These are phyloP conservation scores for Thunnus thynnus DNA, from an alignment of 2,113 vertebrate genomes.

Conservation along the genomic window DNA sequence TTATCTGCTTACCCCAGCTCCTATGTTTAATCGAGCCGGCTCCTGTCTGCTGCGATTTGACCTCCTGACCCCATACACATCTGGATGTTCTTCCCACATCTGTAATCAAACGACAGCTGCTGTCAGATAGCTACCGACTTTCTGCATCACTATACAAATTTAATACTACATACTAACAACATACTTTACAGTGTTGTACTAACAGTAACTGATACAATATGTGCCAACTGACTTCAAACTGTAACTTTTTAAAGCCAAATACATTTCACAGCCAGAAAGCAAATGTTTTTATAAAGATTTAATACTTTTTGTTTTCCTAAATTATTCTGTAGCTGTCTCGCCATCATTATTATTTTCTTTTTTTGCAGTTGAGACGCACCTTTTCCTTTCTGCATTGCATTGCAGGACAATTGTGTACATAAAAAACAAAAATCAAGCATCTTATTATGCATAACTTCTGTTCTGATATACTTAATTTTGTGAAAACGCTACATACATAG, in stretches of 20 bases:
- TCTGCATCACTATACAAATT: neutral
- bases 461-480: neutral
- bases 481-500: neutral
- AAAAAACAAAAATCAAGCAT: too few relatives aligned
- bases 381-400: too few relatives aligned
- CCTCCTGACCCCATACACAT: constrained; percentile 97
- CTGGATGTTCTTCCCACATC: constrained; percentile 99
- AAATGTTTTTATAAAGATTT: too few relatives aligned
- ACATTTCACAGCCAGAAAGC: too few relatives aligned
- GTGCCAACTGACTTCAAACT: neutral
- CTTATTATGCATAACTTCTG: neutral
- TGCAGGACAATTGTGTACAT: too few relatives aligned
- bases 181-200: too few relatives aligned
- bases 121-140: neutral
- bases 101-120: constrained; percentile 85
- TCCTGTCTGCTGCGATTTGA: constrained; percentile 98
- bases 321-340: neutral
- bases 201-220: neutral
- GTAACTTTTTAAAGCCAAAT: neutral
- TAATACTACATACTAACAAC: too few relatives aligned
- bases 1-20: constrained; percentile 90
- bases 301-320: neutral
- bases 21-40: constrained; percentile 95
- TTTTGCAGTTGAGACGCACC: neutral
- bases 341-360: neutral